Evolutionary conservation across 2,888 invertebrate genomes (phyloP), one percentile per base, ranked within the genome.

Genomic region (Atrina japonica): DNA sequence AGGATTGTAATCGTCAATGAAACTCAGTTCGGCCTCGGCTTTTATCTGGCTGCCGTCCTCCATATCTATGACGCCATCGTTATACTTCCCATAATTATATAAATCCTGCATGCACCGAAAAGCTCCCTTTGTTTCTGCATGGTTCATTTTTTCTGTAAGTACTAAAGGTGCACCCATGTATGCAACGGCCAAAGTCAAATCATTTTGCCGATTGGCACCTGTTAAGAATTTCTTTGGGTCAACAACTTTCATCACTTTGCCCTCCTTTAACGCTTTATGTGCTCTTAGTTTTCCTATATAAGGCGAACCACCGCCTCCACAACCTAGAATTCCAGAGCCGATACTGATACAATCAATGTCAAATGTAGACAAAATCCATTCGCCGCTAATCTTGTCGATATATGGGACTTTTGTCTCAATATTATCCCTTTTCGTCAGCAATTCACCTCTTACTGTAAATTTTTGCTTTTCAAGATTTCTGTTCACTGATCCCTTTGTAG

Each of bases 231-330:
- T 76, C 21, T 83, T 78, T 11, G 85, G 86, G 2, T 80, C 73
- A 0, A 84, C 70, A n/a, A 89, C 81, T 40, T 83, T 65, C 1
- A 88, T 85, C 58, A 67, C 72, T 65, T 85, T 80, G 0, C 88
- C 88, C 21, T 81, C 70, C 27, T 66, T 68, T 0, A 88, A 47
- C 6, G 76, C 67, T 18, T 76, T 73, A 0, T 81, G 66, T 3
- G 83, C 83, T 9, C 81, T 41, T 11, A 87, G 50, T 56, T 81
- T 76, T 11, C 84, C 88, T 9, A 86, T 27, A 64, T 87, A 77
- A 0, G 88, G 87, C 63, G 76, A 86, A 5, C 88, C 88, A 6
- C 89, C 89, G 0, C 89, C 89, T 3, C 89, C 89, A 68, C 84
- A 85, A 3, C 89, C 89, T 9, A 88, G 71, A 29, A 89, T 86